Percentiles rank a stretch among this genome's conserved stretches.
Evolutionary conservation across 2,113 vertebrate genomes (phyloP).

Genomic region (Catharus bicknelli): DNA sequence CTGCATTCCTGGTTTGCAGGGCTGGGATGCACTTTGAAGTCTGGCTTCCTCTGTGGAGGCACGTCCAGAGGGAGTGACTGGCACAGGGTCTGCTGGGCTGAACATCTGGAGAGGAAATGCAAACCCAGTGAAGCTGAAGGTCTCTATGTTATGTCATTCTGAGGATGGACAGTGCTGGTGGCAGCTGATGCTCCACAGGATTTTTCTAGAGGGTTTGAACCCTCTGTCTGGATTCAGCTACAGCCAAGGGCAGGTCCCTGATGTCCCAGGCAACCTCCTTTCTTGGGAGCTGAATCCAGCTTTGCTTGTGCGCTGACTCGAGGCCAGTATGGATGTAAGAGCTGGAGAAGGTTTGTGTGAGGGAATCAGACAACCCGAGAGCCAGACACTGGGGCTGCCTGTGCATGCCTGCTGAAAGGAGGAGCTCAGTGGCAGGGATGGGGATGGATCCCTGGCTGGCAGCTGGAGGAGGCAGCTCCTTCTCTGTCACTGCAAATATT

Average conservation of each 20-base stretch:
- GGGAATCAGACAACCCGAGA: not conserved
- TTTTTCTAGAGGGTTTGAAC: not conserved
- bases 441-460: not conserved
- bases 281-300: not conserved
- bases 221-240: not conserved
- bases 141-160: not conserved
- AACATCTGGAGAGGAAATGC: not conserved
- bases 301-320: not conserved
- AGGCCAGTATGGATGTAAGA: not conserved
- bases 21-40: slow-evolving; percentile 8
- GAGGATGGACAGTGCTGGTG: not conserved
- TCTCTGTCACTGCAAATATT: not conserved
- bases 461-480: not conserved
- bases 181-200: not conserved
- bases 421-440: not conserved
- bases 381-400: not conserved
- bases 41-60: not conserved
- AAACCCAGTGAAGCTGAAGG: not conserved
- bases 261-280: not conserved
- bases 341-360: not conserved
- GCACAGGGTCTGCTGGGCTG: not conserved
- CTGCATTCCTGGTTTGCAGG: not conserved
- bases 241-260: not conserved
- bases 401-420: not conserved
- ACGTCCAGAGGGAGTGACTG: not conserved